Conservation (phyloP, 2,797 vertebrate species). For the Sebastes vulpes region DNA sequence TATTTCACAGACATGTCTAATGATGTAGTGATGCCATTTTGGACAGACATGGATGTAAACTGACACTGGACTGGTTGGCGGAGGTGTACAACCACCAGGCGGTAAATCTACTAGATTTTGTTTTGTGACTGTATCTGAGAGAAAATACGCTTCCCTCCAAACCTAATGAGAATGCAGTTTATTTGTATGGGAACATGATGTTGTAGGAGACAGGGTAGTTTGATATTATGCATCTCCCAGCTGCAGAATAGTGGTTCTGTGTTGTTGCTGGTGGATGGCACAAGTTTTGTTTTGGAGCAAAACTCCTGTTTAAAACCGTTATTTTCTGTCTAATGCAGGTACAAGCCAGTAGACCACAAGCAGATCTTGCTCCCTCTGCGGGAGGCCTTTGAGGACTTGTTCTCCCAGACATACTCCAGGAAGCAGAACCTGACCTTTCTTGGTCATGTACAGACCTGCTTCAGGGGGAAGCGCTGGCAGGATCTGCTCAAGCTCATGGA, state of each 20-base stretch:
- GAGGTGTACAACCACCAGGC: too few relatives aligned
- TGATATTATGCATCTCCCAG: too few relatives aligned
- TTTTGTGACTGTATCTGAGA: too few relatives aligned
- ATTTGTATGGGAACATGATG: too few relatives aligned
- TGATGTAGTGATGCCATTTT: too few relatives aligned
- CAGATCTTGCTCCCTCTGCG: conserved; percentile 94
- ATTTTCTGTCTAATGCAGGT: conserved; percentile 79
- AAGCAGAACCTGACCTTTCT: conserved; percentile 97
- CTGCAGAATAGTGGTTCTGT: background rate
- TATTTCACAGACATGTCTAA: too few relatives aligned
- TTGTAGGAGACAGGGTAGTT: too few relatives aligned
- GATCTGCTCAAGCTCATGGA: conserved; percentile 97
- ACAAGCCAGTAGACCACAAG: conserved; percentile 95
- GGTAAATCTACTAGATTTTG: too few relatives aligned
- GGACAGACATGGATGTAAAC: too few relatives aligned
- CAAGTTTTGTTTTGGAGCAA: background rate
- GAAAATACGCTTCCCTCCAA: too few relatives aligned
- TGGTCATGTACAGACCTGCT: conserved; percentile 97
- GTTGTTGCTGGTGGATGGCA: background rate
- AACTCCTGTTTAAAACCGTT: background rate
- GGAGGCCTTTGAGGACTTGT: conserved; percentile 96
- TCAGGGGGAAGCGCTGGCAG: conserved; percentile 94
- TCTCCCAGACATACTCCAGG: conserved; percentile 95
- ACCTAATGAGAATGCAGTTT: too few relatives aligned
- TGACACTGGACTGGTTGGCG: too few relatives aligned